phyloP scores from a whole-genome alignment of 2,113 vertebrate species.

The Nycticebus coucang region DNA sequence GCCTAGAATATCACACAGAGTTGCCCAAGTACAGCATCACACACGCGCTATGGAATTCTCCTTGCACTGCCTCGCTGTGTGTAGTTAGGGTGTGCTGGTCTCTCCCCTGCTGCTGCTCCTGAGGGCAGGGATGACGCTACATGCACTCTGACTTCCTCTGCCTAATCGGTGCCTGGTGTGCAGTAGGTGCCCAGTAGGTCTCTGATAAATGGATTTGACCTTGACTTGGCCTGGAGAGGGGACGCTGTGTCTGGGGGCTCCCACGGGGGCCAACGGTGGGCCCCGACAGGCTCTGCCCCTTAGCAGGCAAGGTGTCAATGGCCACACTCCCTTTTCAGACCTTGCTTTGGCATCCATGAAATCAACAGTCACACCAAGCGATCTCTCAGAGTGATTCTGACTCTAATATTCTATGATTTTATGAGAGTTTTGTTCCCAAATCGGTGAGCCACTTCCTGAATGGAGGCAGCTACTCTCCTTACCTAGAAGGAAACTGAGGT shows the following conservation, averaged over 20 bases:
- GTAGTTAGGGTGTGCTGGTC: too few relatives aligned
- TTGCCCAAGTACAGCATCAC: rapidly evolving
- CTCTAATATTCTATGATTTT: neutral
- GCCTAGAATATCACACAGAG: neutral
- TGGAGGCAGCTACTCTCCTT: neutral
- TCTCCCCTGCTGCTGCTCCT: neutral
- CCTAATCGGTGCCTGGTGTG: neutral
- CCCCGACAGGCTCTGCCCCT: neutral
- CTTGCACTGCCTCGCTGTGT: rapidly evolving
- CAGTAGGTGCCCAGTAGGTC: too few relatives aligned
- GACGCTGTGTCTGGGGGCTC: neutral
- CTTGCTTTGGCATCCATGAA: neutral
- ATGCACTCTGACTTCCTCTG: rapidly evolving
- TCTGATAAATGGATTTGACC: neutral
- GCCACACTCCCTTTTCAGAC: neutral
- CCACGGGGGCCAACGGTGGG: rapidly evolving
- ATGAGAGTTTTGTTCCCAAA: neutral
- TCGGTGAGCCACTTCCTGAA: neutral
- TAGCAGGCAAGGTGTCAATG: rapidly evolving
- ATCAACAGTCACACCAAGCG: neutral
- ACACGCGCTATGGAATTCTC: rapidly evolving
- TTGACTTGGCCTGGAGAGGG: too few relatives aligned
- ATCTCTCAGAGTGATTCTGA: neutral
- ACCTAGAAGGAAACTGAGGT: neutral
- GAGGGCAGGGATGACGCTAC: rapidly evolving